Conservation (phyloP, 2,113 vertebrate species). For the Scopus umbretta region DNA sequence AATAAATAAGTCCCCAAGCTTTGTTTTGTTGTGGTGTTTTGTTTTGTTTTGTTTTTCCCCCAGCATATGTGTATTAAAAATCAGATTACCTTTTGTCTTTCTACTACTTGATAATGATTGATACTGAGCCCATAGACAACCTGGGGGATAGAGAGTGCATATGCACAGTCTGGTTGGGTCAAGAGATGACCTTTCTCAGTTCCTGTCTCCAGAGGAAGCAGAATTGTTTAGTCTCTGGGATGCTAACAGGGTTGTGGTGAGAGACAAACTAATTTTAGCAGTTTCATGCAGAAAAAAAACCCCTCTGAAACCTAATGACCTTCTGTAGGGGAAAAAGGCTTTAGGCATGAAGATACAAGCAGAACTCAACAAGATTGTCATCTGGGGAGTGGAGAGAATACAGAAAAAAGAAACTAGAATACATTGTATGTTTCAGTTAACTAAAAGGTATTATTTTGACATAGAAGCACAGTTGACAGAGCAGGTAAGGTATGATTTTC, state of each 20-base stretch:
- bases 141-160: neutral
- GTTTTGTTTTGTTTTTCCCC: too few relatives aligned
- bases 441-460: conserved; percentile 19
- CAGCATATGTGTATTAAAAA: neutral
- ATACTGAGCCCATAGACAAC: neutral
- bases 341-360: conserved; percentile 33
- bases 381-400: neutral
- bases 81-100: neutral
- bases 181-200: neutral
- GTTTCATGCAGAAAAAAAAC: neutral
- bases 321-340: conserved; percentile 44
- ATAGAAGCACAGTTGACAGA: neutral
- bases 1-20: neutral
- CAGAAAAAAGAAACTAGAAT: neutral
- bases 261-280: conserved; percentile 32
- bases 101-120: neutral
- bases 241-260: neutral
- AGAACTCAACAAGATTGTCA: conserved; percentile 40
- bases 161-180: neutral
- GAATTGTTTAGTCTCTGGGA: conserved; percentile 6
- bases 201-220: conserved; percentile 4
- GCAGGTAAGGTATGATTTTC: neutral
- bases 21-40: neutral
- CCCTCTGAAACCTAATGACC: conserved; percentile 42
- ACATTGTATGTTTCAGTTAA: neutral